These are phyloP conservation scores for Fragum whitleyi DNA, from an alignment of 2,888 invertebrate species.

Conservation along the genomic window DNA sequence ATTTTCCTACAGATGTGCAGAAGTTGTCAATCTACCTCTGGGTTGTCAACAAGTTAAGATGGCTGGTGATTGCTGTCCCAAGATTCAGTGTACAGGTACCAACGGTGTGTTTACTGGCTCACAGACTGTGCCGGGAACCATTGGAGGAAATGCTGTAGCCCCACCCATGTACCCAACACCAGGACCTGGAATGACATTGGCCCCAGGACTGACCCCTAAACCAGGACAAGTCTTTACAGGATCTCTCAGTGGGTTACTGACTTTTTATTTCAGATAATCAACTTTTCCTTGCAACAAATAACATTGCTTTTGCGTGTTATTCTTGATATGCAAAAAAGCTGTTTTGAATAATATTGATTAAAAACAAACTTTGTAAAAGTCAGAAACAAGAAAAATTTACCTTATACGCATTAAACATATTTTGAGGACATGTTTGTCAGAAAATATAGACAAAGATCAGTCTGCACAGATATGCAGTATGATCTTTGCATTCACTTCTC, in stretches of 20 bases:
- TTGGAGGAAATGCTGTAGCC: constrained; percentile 73
- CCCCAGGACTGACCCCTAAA: constrained; percentile 56
- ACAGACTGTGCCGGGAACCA: constrained; percentile 70
- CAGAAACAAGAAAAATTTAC: no score
- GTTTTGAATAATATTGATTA: no score
- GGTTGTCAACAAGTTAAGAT: constrained; percentile 69
- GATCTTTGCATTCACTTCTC: no score
- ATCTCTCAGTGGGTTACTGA: constrained; percentile 46
- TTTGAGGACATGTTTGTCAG: no score
- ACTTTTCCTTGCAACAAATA: background rate
- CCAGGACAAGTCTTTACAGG: constrained; percentile 51
- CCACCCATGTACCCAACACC: constrained; percentile 56
- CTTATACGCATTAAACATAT: no score
- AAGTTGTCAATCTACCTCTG: constrained; percentile 72
- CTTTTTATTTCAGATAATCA: background rate
- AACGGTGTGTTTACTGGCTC: constrained; percentile 73
- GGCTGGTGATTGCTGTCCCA: constrained; percentile 72
- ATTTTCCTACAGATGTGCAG: constrained; percentile 68
- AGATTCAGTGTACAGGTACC: constrained; percentile 66
- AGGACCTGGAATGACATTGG: constrained; percentile 58
- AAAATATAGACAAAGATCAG: no score
- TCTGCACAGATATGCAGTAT: no score
- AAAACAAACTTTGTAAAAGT: no score
- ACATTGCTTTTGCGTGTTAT: background rate
- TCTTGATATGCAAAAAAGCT: no score